A percentile compares a stretch with the other conserved stretches of the same genome.
These are phyloP conservation scores for Ciconia boyciana DNA, from an alignment of 2,113 vertebrate genomes.

Conservation along the genomic window DNA sequence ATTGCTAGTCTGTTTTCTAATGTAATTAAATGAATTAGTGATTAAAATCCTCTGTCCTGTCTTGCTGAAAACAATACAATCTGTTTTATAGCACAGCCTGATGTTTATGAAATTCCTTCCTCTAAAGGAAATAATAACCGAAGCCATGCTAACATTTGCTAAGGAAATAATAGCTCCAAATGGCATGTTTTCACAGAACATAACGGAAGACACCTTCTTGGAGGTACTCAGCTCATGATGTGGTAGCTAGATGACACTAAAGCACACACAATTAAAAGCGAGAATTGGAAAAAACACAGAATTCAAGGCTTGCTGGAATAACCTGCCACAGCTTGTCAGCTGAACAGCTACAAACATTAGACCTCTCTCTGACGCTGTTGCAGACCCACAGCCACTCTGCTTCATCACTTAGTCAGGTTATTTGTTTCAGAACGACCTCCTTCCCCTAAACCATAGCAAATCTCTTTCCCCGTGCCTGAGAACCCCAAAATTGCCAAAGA, in stretches of 20 bases:
- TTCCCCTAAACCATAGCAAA: not conserved
- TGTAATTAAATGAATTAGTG: not conserved
- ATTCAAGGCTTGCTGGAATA: not conserved
- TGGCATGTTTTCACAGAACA: not conserved
- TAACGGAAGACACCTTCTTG: not conserved
- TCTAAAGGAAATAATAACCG: not conserved
- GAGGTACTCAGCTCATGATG: not conserved
- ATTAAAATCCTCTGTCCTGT: not conserved
- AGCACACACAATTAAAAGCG: accelerated
- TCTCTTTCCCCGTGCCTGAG: not conserved
- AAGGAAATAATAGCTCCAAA: not conserved
- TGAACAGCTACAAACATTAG: not conserved
- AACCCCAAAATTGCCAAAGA: not conserved
- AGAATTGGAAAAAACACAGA: not conserved
- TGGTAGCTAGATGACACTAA: not conserved
- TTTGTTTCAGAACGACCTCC: not conserved
- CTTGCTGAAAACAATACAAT: constrained; percentile 1
- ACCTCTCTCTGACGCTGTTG: not conserved
- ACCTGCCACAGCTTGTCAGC: not conserved
- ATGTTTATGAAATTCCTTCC: not conserved
- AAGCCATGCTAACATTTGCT: not conserved
- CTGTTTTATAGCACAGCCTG: not conserved
- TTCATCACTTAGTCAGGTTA: not conserved
- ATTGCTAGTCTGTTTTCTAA: not conserved
- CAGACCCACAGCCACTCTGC: not conserved